A percentile compares a stretch with the other conserved stretches of the same genome.
phyloP scores from a whole-genome alignment of 1,140 invertebrate genomes.

The Diabrotica virgifera region DNA sequence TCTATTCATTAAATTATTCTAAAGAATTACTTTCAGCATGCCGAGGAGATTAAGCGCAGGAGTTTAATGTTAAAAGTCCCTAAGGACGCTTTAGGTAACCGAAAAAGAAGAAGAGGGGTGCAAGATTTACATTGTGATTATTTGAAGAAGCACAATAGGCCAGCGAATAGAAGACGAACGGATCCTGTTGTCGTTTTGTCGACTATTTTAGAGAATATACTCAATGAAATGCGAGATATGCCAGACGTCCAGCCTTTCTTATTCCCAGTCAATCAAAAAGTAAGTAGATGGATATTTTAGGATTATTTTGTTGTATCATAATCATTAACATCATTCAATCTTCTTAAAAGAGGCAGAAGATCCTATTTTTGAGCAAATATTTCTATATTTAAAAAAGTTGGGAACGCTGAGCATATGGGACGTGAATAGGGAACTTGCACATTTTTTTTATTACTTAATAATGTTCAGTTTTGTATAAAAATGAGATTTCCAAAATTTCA shows the following conservation, averaged over 20 bases:
- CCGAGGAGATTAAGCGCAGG: conserved; percentile 75
- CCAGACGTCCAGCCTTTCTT: conserved; percentile 91
- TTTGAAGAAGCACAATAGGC: conserved; percentile 80
- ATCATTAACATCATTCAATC: too few species aligned
- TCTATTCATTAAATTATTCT: neutral
- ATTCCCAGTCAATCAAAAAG: conserved; percentile 91
- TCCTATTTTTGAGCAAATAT: too few species aligned
- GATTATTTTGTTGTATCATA: neutral
- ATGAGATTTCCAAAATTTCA: too few species aligned
- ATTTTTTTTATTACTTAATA: too few species aligned
- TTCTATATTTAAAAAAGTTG: too few species aligned
- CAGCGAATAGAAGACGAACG: conserved; percentile 89
- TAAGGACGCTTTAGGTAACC: conserved; percentile 68
- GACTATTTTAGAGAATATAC: conserved; percentile 86
- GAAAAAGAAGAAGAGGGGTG: conserved; percentile 62
- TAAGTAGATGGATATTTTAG: too few species aligned
- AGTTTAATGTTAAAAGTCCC: conserved; percentile 82
- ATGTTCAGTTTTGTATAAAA: too few species aligned
- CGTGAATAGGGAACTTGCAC: too few species aligned
- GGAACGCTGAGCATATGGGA: too few species aligned
- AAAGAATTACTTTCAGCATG: conserved; percentile 56
- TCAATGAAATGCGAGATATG: conserved; percentile 91
- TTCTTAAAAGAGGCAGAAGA: too few species aligned
- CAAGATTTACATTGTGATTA: conserved; percentile 89
- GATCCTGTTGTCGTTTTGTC: conserved; percentile 95